phyloP scores from a whole-genome alignment of 2,113 vertebrate genomes.

The Pseudorhombus dupliciocellatus region DNA sequence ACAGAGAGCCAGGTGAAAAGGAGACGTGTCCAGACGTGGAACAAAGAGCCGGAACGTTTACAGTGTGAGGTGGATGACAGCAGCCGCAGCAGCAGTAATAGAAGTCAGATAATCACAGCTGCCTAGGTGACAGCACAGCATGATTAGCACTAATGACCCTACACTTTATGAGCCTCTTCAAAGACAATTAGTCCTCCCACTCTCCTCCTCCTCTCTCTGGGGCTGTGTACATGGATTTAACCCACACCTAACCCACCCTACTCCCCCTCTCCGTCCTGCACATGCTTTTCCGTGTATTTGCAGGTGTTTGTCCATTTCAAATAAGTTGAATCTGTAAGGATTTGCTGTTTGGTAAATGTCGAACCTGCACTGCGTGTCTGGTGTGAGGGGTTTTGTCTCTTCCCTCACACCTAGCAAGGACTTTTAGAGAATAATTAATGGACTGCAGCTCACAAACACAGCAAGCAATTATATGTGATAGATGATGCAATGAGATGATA shows the following conservation, averaged over 20 bases:
- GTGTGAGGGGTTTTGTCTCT: slow-evolving; percentile 14
- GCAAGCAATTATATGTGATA: slow-evolving; percentile 59
- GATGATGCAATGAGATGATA: slow-evolving; percentile 53
- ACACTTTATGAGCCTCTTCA: slow-evolving; percentile 76
- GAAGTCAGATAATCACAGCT: slow-evolving; percentile 69
- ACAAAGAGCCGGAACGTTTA: slow-evolving; percentile 49
- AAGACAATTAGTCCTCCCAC: slow-evolving; percentile 72
- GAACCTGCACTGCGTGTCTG: neutral
- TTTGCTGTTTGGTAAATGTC: neutral
- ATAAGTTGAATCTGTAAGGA: neutral
- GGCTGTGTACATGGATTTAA: slow-evolving; percentile 45
- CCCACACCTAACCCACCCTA: slow-evolving; percentile 22
- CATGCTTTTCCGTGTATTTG: slow-evolving; percentile 7
- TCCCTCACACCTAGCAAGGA: slow-evolving; percentile 27
- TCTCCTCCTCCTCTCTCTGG: slow-evolving; percentile 48
- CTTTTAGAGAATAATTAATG: slow-evolving; percentile 50
- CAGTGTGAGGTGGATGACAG: slow-evolving; percentile 40
- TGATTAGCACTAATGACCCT: slow-evolving; percentile 79
- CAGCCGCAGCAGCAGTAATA: slow-evolving; percentile 59
- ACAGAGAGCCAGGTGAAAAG: slow-evolving; percentile 52
- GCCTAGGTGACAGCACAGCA: slow-evolving; percentile 72
- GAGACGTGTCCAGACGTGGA: slow-evolving; percentile 29
- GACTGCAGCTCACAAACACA: slow-evolving; percentile 28
- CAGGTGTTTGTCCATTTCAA: neutral
- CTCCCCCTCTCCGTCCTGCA: slow-evolving; percentile 11